Evolutionary conservation across 2,888 invertebrate species (phyloP).

Genomic region (Parascotia fuliginaria): DNA sequence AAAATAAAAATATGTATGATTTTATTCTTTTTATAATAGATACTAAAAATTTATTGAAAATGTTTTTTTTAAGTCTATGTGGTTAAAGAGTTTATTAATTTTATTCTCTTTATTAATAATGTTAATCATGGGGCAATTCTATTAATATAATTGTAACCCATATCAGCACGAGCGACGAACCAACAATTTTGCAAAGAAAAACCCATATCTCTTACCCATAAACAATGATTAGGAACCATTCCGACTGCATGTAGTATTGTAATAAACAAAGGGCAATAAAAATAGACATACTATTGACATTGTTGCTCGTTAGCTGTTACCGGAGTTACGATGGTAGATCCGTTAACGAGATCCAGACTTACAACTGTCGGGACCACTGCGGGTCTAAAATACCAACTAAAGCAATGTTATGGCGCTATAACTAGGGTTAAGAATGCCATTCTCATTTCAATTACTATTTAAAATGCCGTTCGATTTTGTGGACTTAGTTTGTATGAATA

Average conservation of each 20-base stretch:
- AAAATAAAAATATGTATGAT: too few species aligned
- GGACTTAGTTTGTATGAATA: neutral
- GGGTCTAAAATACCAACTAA: slow-evolving; percentile 50
- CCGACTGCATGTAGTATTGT: slow-evolving; percentile 43
- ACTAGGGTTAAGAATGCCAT: slow-evolving; percentile 32
- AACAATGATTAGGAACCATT: slow-evolving; percentile 41
- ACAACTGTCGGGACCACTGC: slow-evolving; percentile 52
- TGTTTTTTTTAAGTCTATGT: too few species aligned
- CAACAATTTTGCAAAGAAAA: slow-evolving; percentile 3
- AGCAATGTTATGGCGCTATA: slow-evolving; percentile 60
- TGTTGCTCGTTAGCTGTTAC: slow-evolving; percentile 60
- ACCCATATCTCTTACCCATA: slow-evolving; percentile 18
- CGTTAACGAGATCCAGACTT: slow-evolving; percentile 64
- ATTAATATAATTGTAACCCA: neutral
- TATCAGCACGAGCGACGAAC: neutral
- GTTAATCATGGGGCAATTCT: too few species aligned
- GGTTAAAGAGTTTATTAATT: too few species aligned
- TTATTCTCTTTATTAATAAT: too few species aligned
- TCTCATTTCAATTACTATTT: slow-evolving; percentile 33
- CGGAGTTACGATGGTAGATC: slow-evolving; percentile 58
- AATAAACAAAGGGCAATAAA: slow-evolving; percentile 42
- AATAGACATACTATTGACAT: slow-evolving; percentile 45
- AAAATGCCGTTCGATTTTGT: slow-evolving; percentile 22
- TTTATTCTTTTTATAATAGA: too few species aligned
- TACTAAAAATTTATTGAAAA: too few species aligned